phyloP scores from a whole-genome alignment of 2,113 vertebrate genomes.

The Elgaria multicarinata region DNA sequence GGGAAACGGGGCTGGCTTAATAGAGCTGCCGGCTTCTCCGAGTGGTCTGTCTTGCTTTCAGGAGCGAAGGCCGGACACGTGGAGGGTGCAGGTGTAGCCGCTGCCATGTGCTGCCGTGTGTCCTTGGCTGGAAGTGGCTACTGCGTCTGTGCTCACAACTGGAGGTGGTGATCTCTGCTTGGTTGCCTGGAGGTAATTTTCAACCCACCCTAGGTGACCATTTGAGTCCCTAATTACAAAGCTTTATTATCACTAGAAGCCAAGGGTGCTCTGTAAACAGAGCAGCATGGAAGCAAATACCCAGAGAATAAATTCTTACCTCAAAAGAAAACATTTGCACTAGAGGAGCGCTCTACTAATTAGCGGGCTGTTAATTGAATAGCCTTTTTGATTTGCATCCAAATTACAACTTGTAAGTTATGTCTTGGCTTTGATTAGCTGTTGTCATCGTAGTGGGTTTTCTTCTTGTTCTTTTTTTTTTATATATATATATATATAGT shows the following conservation, averaged over 20 bases:
- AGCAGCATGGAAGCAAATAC: constrained; percentile 51
- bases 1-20: background rate
- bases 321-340: constrained; percentile 54
- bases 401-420: constrained; percentile 59
- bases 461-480: constrained; percentile 27
- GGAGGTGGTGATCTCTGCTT: background rate
- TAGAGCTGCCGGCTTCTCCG: background rate
- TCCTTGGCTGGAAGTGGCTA: background rate
- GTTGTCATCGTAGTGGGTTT: constrained; percentile 28
- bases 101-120: background rate
- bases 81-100: background rate
- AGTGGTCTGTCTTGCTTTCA: background rate
- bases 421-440: constrained; percentile 63
- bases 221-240: background rate
- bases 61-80: background rate
- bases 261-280: constrained; percentile 44
- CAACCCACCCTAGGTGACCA: background rate
- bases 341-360: constrained; percentile 56
- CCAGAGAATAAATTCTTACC: constrained; percentile 58
- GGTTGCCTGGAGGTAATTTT: background rate
- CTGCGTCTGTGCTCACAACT: background rate
- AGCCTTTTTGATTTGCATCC: constrained; percentile 74
- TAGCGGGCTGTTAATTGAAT: constrained; percentile 72
- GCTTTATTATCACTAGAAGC: constrained; percentile 25
- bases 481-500: too few species aligned